These are phyloP conservation scores for Hippocampus barbouri DNA, from an alignment of 2,113 vertebrate species.

Conservation along the genomic window DNA sequence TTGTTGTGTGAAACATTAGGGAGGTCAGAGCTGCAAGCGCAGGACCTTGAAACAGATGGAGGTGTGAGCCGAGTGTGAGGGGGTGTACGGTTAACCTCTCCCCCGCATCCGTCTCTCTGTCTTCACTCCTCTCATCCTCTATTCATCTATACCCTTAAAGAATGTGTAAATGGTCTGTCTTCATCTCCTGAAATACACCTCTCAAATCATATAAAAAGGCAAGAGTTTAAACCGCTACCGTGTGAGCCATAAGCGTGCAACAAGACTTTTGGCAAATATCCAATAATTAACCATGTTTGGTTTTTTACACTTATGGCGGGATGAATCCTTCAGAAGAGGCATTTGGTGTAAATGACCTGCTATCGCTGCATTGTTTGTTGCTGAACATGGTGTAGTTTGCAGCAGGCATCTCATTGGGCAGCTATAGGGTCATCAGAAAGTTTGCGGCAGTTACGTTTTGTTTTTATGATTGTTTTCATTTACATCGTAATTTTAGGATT, in stretches of 20 bases:
- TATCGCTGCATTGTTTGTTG: too few relatives aligned
- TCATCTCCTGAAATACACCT: background rate
- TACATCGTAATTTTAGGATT: too few relatives aligned
- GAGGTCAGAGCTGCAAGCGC: slow-evolving; percentile 58
- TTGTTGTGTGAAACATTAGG: slow-evolving; percentile 65
- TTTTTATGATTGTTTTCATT: too few relatives aligned
- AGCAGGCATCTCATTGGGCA: too few relatives aligned
- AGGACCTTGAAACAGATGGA: slow-evolving; percentile 52
- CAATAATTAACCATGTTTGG: background rate
- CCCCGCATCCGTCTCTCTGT: slow-evolving; percentile 27
- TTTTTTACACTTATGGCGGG: background rate
- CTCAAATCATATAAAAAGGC: background rate
- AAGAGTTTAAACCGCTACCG: background rate
- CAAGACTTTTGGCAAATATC: background rate
- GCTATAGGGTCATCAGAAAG: too few relatives aligned
- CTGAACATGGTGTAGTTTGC: too few relatives aligned
- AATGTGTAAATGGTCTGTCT: slow-evolving; percentile 10
- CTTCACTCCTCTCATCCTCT: slow-evolving; percentile 22
- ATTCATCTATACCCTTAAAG: slow-evolving; percentile 14
- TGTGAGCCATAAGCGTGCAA: background rate
- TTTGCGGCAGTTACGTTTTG: too few relatives aligned
- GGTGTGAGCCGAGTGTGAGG: slow-evolving; percentile 53
- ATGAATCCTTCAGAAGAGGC: too few relatives aligned
- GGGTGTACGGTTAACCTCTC: slow-evolving; percentile 50
- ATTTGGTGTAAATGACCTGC: too few relatives aligned